Conservation (phyloP, 2,888 invertebrate genomes). For the Diaprepes abbreviatus region DNA sequence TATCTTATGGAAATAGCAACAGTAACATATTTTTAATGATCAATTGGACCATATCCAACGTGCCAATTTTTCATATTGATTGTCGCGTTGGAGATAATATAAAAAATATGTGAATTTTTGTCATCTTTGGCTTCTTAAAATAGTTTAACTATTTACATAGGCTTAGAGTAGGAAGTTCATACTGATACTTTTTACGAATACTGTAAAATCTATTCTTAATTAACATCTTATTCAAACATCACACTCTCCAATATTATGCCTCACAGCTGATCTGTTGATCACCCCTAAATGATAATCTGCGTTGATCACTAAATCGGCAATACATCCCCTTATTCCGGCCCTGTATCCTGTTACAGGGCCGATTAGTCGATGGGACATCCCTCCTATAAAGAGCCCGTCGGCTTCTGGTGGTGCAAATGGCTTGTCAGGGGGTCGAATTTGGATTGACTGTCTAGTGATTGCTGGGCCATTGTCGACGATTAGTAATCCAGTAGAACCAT, state of each 20-base stretch:
- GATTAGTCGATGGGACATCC: constrained; percentile 63
- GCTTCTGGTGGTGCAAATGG: constrained; percentile 77
- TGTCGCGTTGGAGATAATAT: background rate
- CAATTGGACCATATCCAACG: background rate
- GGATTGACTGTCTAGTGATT: constrained; percentile 85
- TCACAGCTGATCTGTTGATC: constrained; percentile 69
- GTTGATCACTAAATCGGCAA: constrained; percentile 74
- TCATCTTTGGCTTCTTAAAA: background rate
- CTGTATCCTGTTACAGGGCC: constrained; percentile 64
- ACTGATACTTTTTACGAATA: constrained; percentile 19
- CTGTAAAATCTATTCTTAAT: constrained; percentile 4
- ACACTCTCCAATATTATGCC: constrained; percentile 67
- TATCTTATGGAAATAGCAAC: too few relatives aligned
- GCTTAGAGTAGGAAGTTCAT: background rate
- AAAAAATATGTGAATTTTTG: background rate
- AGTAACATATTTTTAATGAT: too few relatives aligned
- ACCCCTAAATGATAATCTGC: constrained; percentile 72
- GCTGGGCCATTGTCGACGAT: constrained; percentile 91
- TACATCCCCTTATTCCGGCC: constrained; percentile 69
- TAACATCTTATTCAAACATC: constrained; percentile 56
- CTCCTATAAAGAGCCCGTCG: constrained; percentile 89
- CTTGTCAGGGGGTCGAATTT: constrained; percentile 68
- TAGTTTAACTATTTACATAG: background rate
- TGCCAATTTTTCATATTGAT: background rate
- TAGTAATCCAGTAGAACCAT: constrained; percentile 87